These are phyloP conservation scores for Hyperoplus immaculatus DNA, from an alignment of 2,797 vertebrate species.

Conservation along the genomic window DNA sequence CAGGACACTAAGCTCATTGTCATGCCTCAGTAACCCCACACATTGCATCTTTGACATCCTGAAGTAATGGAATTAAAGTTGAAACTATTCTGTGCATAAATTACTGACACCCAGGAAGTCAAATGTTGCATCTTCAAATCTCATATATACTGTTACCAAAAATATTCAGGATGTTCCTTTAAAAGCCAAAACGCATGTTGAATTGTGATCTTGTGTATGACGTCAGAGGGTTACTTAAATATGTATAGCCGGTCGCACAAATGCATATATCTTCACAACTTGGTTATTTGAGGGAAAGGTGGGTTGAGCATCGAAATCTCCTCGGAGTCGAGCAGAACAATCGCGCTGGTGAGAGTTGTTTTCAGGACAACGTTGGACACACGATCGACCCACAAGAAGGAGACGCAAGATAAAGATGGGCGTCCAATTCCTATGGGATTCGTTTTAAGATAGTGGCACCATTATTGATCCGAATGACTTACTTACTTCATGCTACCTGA, in stretches of 20 bases:
- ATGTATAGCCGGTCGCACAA: slow-evolving; percentile 73
- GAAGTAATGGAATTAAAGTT: background rate
- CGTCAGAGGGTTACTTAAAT: slow-evolving; percentile 90
- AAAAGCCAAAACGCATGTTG: slow-evolving; percentile 68
- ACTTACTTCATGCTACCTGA: slow-evolving; percentile 46
- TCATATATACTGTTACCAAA: background rate
- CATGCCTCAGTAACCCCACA: too few relatives aligned
- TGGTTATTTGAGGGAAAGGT: slow-evolving; percentile 68
- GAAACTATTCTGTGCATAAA: background rate
- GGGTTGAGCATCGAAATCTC: slow-evolving; percentile 45
- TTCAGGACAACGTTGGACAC: slow-evolving; percentile 42
- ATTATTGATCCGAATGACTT: slow-evolving; percentile 19
- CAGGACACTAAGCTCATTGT: background rate
- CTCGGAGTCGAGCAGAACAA: slow-evolving; percentile 36
- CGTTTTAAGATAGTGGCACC: slow-evolving; percentile 15
- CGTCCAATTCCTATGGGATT: slow-evolving; percentile 33
- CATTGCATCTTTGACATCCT: background rate
- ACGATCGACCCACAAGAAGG: background rate
- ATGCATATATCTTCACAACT: slow-evolving; percentile 74
- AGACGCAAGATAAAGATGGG: slow-evolving; percentile 20
- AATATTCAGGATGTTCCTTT: slow-evolving; percentile 68
- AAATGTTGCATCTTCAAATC: background rate
- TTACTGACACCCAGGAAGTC: background rate
- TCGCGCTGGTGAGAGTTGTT: slow-evolving; percentile 34
- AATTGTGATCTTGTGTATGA: slow-evolving; percentile 86